phyloP scores from a whole-genome alignment of 2,797 vertebrate species.

The Acanthurus lineatus region DNA sequence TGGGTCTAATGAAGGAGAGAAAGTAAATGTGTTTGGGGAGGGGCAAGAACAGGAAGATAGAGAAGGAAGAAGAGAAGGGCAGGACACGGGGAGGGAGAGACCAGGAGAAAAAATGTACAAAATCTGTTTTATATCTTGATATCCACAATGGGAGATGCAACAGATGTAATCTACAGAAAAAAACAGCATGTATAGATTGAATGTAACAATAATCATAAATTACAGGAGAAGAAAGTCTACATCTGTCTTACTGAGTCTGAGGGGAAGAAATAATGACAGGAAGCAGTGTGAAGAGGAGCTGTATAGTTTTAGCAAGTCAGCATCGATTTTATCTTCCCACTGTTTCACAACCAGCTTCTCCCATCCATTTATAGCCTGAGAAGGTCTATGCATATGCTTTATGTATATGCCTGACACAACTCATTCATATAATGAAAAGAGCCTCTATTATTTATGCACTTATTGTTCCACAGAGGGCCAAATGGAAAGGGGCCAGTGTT shows the following conservation, averaged over 20 bases:
- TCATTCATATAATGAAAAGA: conserved; percentile 69
- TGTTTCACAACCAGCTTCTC: conserved; percentile 67
- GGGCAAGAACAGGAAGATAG: conserved; percentile 31
- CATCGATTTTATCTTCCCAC: conserved; percentile 75
- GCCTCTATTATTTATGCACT: conserved; percentile 55
- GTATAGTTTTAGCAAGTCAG: conserved; percentile 68
- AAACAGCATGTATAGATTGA: not conserved
- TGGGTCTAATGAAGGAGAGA: conserved; percentile 87
- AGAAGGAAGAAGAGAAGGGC: conserved; percentile 6
- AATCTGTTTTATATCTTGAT: conserved; percentile 34
- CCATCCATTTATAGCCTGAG: conserved; percentile 61
- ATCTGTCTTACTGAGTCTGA: conserved; percentile 28
- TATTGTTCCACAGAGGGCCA: conserved; percentile 44
- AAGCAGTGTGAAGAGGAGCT: conserved; percentile 31
- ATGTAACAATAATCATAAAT: conserved; percentile 30
- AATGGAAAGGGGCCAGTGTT: conserved; percentile 8
- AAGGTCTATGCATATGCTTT: conserved; percentile 55
- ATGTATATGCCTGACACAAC: conserved; percentile 52
- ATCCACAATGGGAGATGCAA: conserved; percentile 1
- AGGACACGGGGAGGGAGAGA: conserved; percentile 7
- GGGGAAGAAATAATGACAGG: conserved; percentile 40
- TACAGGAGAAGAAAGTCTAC: conserved; percentile 17
- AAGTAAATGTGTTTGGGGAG: conserved; percentile 48
- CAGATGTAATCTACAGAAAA: conserved; percentile 8
- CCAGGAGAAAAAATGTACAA: not conserved